Base-by-base conservation (phyloP, 2,888 invertebrate species). In the Platynereis dumerilii region DNA sequence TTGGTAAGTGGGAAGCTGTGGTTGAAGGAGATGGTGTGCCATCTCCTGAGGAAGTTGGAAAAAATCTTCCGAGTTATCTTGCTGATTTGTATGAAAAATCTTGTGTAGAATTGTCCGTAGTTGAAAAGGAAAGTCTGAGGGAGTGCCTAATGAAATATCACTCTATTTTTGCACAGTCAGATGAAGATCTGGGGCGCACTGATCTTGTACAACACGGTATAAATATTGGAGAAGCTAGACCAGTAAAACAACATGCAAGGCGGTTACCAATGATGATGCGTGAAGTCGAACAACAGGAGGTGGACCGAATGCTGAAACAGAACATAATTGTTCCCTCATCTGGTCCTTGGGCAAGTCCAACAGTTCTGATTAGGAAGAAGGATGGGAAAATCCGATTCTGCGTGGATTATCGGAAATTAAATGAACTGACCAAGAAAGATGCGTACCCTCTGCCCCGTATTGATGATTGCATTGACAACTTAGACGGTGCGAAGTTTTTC, bases 151-250 rank as follows among this genome's bases (percentile, higher is more conserved):
- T 48, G 3, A 48, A 60, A 24, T 60, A 26, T 48, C 28, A 44
- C 26, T 44, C 45, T 7, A 26, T 60, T 7, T 60, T 60, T 45
- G 45, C 60, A 3, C 27, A 44, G 12, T 60, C 60, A 10, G 12
- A 20, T 27, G 61, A 61, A 28, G 61, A 61, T 29, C 54, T 61
- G 10, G 60, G 53, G 7, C 48, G 48, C 20, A 27, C 61, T 20
- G 28, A 5, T 20, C 10, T 17, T 7, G 54, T 28, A 29, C 53
- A 61, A 27, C 34, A 54, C 28, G 42, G 17, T 15, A 63, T 63
- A 17, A 27, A 55, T 27, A 56, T 57, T n/a, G 45, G 56, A 2
- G 17, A 58, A 20, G 44, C 42, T 17, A 28, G 20, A 2, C 64
- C 58, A 12, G 48, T 64, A 5, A n/a, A 44, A 45, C 57, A 48